A percentile compares a stretch with the other conserved stretches of the same genome.
Conservation (phyloP, 2,797 vertebrate species). For the Liparis tanakae region DNA sequence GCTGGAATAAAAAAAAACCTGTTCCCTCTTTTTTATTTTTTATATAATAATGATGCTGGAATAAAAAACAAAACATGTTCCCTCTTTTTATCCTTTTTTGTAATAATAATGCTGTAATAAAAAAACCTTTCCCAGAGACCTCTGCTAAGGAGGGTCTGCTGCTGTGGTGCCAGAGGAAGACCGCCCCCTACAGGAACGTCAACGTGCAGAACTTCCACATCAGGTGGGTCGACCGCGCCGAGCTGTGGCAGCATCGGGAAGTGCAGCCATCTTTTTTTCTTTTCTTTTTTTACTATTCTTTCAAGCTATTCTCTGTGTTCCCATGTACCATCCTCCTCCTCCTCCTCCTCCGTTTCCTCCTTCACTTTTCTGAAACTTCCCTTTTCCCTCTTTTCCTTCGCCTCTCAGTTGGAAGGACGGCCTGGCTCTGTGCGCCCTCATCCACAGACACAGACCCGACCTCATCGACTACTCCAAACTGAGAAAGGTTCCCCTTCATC, state of each 20-base stretch:
- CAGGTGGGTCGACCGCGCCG: constrained; percentile 80
- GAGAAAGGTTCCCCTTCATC: constrained; percentile 84
- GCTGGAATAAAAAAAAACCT: too few species aligned
- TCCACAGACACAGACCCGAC: constrained; percentile 92
- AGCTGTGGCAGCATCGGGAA: constrained; percentile 13
- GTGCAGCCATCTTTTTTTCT: constrained; percentile 6
- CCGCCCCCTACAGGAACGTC: constrained; percentile 96
- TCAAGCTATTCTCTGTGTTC: not conserved
- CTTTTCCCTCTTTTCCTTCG: not conserved
- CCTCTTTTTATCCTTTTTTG: too few species aligned
- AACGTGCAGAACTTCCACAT: constrained; percentile 99
- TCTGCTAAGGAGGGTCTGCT: constrained; percentile 95
- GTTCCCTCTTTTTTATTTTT: too few species aligned
- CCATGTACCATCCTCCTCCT: not conserved
- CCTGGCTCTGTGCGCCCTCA: constrained; percentile 93
- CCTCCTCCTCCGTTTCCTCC: not conserved
- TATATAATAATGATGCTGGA: too few species aligned
- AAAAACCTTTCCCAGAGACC: constrained; percentile 82
- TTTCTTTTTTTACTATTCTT: not conserved
- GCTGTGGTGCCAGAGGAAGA: constrained; percentile 97
- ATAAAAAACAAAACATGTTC: too few species aligned
- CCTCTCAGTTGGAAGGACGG: constrained; percentile 91
- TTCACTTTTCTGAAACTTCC: not conserved
- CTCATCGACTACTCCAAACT: constrained; percentile 92
- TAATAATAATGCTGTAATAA: too few species aligned